phyloP scores from a whole-genome alignment of 2,888 invertebrate genomes.

The Ischnus inquisitorius region DNA sequence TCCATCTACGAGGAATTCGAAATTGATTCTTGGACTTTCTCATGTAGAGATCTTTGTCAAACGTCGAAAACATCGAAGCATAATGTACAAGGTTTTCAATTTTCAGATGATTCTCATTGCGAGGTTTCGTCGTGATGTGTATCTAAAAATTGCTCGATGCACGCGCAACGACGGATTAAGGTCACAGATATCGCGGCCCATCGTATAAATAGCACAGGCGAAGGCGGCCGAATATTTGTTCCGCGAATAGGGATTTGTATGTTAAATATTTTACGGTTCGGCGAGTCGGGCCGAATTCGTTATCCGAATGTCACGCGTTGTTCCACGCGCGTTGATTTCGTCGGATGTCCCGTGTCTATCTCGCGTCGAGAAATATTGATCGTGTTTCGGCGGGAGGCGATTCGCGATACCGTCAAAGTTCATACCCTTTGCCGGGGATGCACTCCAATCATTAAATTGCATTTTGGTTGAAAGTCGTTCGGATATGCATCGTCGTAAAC shows the following conservation, averaged over 20 bases:
- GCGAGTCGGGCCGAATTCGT: constrained; percentile 25
- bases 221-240: background rate
- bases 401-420: constrained; percentile 11
- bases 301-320: constrained; percentile 47
- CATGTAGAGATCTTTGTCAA: too few species aligned
- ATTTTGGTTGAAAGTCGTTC: constrained; percentile 5
- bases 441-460: constrained; percentile 48
- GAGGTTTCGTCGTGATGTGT: too few species aligned
- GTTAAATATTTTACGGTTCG: constrained; percentile 41
- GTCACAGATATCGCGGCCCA: constrained; percentile 11
- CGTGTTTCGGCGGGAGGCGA: constrained; percentile 14
- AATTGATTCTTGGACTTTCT: too few species aligned
- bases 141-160: background rate
- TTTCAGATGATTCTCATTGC: too few species aligned
- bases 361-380: constrained; percentile 46
- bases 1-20: too few species aligned
- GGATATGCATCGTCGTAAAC: background rate
- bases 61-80: too few species aligned
- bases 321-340: constrained; percentile 1
- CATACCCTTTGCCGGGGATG: constrained; percentile 16
- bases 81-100: too few species aligned
- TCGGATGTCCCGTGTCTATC: background rate
- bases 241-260: background rate
- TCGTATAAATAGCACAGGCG: constrained; percentile 31
- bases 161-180: constrained; percentile 18